Evolutionary conservation across 2,113 vertebrate genomes (phyloP).

Genomic region (Pelodiscus sinensis): DNA sequence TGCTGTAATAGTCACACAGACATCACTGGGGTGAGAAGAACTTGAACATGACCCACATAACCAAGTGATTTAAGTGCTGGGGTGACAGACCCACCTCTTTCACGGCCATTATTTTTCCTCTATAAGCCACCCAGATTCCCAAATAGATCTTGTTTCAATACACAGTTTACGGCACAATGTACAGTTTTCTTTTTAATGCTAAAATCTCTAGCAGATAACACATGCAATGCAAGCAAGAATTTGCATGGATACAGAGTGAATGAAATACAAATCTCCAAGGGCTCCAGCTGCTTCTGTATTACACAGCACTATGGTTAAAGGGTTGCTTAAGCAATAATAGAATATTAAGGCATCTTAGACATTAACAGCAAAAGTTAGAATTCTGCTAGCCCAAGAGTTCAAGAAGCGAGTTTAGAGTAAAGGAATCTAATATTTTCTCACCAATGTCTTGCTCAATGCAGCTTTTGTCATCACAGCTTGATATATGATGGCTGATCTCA

Average conservation of each 20-base stretch:
- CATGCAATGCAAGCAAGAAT: background rate
- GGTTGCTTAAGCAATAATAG: background rate
- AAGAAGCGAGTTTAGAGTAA: background rate
- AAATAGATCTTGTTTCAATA: background rate
- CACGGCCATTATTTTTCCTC: background rate
- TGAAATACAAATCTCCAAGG: background rate
- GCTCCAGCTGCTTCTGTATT: background rate
- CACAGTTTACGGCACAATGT: constrained; percentile 19
- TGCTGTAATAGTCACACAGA: background rate
- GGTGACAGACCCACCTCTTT: background rate
- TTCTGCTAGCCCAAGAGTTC: background rate
- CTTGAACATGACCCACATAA: background rate
- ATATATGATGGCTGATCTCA: constrained; percentile 76
- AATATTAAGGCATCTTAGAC: constrained; percentile 7
- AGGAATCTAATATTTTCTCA: constrained; percentile 43
- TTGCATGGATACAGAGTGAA: background rate
- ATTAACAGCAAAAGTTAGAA: background rate
- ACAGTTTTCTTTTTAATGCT: background rate
- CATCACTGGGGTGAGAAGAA: background rate
- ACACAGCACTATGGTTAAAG: background rate
- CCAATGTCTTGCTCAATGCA: constrained; percentile 77
- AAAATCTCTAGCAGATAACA: background rate
- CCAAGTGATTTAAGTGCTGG: background rate
- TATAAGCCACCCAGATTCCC: background rate
- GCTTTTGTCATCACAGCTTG: constrained; percentile 75